Base-by-base conservation (phyloP, 2,888 invertebrate species). In the Nesidiocoris tenuis region DNA sequence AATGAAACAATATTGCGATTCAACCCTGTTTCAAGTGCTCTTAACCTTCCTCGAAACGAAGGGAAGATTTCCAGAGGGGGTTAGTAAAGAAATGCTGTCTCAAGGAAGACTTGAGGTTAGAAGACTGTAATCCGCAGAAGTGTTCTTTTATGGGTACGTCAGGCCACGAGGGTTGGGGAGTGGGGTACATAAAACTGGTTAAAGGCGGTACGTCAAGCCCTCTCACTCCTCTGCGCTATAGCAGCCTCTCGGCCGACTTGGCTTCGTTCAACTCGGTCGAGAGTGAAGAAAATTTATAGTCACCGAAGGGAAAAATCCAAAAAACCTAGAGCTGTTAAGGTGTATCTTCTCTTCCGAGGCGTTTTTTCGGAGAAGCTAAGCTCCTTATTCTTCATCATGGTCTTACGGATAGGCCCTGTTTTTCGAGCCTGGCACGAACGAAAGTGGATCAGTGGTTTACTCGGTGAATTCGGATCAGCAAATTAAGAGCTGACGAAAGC, bases 131-230 rank as follows among this genome's bases (percentile, higher is more conserved):
- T 65, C 65, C 65, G 19, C 39, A 65, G 65, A 65, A 65, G 65
- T 65, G 65, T 65, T 65, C 65, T 65, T 65, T 65, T 65, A 65
- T 65, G 25, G 65, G 39, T 39, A 39, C 39, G 39, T 39, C 39
- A 39, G 39, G 39, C 5, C 12, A 7, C 39, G 39, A 39, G 39
- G 39, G 39, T 39, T 12, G 39, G 39, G 39, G 39, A 12, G 3
- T 12, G 39, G 39, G 39, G 39, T 39, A 39, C 39, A 39, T 39
- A 39, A 39, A 39, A 39, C 39, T 39, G 39, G 39, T 39, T 39
- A 39, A n/a, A 39, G 39, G 39, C 39, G 39, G 39, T 39, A 39
- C 39, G 39, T 39, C 39, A 39, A 39, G 39, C 39, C 5, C 39
- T 39, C 39, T 12, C 39, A 7, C 12, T 39, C 5, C 39, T 7